Percentiles rank a stretch among this genome's conserved stretches.
Conservation (phyloP, 2,113 vertebrate species). For the Halcyon malimbica region DNA sequence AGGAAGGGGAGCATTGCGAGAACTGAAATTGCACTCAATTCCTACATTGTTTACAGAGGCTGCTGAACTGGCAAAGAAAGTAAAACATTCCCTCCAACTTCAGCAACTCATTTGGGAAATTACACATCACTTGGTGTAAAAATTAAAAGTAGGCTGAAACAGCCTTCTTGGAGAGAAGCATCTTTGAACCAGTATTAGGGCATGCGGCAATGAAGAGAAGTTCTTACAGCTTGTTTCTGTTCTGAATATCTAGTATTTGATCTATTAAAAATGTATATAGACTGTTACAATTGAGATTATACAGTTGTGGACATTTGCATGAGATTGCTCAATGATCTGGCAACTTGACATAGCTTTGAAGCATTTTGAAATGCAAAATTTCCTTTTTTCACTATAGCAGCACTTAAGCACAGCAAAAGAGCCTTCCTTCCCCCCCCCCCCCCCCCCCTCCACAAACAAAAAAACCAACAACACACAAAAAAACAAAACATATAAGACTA, state of each 20-base stretch:
- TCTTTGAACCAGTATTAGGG: not conserved
- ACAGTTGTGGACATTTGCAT: not conserved
- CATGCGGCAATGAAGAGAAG: not conserved
- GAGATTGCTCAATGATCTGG: not conserved
- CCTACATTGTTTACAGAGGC: not conserved
- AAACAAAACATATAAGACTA: too few species aligned
- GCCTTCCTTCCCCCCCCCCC: too few species aligned
- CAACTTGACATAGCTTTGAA: not conserved
- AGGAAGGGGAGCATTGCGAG: not conserved
- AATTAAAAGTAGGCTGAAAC: not conserved
- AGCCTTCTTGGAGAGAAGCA: not conserved
- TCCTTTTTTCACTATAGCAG: not conserved
- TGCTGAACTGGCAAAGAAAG: not conserved
- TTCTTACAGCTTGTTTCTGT: not conserved
- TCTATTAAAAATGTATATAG: not conserved
- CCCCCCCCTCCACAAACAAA: too few species aligned
- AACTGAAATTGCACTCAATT: not conserved
- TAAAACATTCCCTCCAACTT: not conserved
- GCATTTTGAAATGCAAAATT: not conserved
- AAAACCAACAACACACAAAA: too few species aligned
- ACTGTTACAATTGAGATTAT: not conserved
- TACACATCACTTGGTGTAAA: not conserved
- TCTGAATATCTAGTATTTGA: not conserved
- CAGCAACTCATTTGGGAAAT: not conserved
- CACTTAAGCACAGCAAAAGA: not conserved